Percentiles rank a stretch among this genome's conserved stretches.
These are phyloP conservation scores for Chrysocyon brachyurus DNA, from an alignment of 2,797 vertebrate genomes.

Conservation along the genomic window DNA sequence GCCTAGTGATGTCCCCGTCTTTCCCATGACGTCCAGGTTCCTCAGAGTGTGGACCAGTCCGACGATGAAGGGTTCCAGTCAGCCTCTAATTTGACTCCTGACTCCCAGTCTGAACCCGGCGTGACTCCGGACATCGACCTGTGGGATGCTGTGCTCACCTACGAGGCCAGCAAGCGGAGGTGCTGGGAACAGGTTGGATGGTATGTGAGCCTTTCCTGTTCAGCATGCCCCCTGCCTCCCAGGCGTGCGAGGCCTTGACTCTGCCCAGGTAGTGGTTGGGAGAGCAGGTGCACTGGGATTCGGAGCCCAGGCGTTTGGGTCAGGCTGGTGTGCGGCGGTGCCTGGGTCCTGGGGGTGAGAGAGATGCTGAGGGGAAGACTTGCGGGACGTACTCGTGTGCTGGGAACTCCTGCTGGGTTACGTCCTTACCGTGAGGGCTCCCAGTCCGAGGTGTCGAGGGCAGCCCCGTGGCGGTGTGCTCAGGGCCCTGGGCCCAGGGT, in stretches of 20 bases:
- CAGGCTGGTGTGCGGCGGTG: background rate
- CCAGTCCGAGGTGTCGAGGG: background rate
- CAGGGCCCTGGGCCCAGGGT: background rate
- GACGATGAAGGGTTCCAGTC: slow-evolving; percentile 99
- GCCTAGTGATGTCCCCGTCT: background rate
- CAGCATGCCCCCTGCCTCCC: accelerated
- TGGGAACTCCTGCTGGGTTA: background rate
- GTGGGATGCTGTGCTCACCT: slow-evolving; percentile 95
- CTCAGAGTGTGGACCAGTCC: slow-evolving; percentile 95
- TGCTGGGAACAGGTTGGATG: slow-evolving; percentile 98
- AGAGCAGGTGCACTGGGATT: background rate
- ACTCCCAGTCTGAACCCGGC: slow-evolving; percentile 97
- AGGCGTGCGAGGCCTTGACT: background rate
- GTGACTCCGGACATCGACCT: slow-evolving; percentile 94
- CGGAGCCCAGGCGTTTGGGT: background rate
- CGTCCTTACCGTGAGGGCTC: accelerated
- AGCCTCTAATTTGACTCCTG: slow-evolving; percentile 97
- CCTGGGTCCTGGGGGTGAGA: background rate
- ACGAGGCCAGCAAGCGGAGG: slow-evolving; percentile 93
- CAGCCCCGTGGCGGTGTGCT: background rate
- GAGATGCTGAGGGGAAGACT: background rate
- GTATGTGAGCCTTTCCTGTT: slow-evolving; percentile 86
- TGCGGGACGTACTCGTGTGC: background rate
- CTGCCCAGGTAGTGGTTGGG: background rate
- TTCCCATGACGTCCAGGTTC: slow-evolving; percentile 90